Evolutionary conservation across 2,113 vertebrate species (phyloP).

Genomic region (Callocephalon fimbriatum): DNA sequence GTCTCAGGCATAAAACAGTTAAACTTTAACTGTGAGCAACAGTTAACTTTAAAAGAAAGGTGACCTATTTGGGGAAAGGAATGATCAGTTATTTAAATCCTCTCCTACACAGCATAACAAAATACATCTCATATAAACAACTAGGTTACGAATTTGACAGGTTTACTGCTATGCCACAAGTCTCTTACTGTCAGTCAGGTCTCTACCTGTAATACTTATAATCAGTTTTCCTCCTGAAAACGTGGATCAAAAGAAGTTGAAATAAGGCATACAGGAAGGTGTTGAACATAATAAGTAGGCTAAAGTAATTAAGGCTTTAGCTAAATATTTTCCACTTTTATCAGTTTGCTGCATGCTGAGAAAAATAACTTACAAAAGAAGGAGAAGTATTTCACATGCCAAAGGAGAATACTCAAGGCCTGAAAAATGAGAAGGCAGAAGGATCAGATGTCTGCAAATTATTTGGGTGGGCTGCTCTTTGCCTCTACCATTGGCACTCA

Average conservation of each 20-base stretch:
- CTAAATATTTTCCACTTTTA: constrained; percentile 31
- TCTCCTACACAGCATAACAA: background rate
- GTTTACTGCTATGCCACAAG: background rate
- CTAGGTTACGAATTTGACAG: constrained; percentile 30
- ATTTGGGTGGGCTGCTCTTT: background rate
- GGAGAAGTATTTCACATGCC: background rate
- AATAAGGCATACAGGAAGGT: constrained; percentile 5
- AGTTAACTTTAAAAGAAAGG: background rate
- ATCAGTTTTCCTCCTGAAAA: constrained; percentile 41
- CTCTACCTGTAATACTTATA: constrained; percentile 20
- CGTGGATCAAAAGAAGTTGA: background rate
- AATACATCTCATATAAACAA: constrained; percentile 6
- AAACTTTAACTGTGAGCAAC: background rate
- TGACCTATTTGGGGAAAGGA: constrained; percentile 4
- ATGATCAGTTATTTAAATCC: constrained; percentile 16
- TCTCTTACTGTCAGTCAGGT: constrained; percentile 4
- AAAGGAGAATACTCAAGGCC: background rate
- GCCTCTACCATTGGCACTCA: rapidly evolving
- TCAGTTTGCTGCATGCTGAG: background rate
- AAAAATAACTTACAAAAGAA: background rate
- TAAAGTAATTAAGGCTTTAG: constrained; percentile 55
- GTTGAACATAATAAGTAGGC: constrained; percentile 31
- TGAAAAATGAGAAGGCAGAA: background rate
- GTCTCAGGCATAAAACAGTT: background rate
- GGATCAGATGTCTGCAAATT: background rate